Evolutionary conservation across 2,113 vertebrate species (phyloP), one percentile per base, ranked within the genome.

Genomic region (Rousettus leschenaultii): DNA sequence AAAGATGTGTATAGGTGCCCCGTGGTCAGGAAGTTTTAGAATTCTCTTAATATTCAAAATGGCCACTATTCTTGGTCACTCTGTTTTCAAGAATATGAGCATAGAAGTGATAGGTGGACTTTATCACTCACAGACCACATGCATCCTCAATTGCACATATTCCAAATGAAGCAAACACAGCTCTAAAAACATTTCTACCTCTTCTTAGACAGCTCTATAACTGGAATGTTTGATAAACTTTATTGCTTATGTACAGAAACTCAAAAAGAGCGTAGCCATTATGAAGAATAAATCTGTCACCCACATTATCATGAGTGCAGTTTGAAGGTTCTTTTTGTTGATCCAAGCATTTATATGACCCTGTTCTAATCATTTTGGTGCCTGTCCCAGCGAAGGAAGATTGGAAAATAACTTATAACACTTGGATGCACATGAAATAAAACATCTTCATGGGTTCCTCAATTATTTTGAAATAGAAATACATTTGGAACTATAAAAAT

Each of bases 1-100:
- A 97, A 98, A 83, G 86, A 89, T 91, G 65, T 6, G 38, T 91
- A 96, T 91, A 63, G 78, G 91, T 91, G 73, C 74, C 73, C 55
- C 91, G 11, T 86, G 77, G 91, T 89, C 78, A 94, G 83, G 35
- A 53, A 74, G 85, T 85, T 88, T 90, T 74, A 43, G 75, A 96
- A 91, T 93, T 86, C 57, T 61, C 38, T n/a, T n/a, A 19, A 89
- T 93, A 30, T 22, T 70, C 55, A 79, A 45, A 84, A 91, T 51
- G 28, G n/a, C 30, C 40, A 40, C 71, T 78, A 16, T 86, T 74
- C 57, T 1, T 28, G 45, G 5, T 45, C 53, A 19, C n/a, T 18
- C 26, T 70, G 16, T 71, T 80, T 13, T 53, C 16, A 19, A 78
- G 78, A 48, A 21, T 28, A 38, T 45, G 38, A 57, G 15, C 7